Percentiles rank a stretch among this genome's conserved stretches.
Conservation (phyloP, 1,140 invertebrate genomes). For the Venustaconcha ellipsiformis region DNA sequence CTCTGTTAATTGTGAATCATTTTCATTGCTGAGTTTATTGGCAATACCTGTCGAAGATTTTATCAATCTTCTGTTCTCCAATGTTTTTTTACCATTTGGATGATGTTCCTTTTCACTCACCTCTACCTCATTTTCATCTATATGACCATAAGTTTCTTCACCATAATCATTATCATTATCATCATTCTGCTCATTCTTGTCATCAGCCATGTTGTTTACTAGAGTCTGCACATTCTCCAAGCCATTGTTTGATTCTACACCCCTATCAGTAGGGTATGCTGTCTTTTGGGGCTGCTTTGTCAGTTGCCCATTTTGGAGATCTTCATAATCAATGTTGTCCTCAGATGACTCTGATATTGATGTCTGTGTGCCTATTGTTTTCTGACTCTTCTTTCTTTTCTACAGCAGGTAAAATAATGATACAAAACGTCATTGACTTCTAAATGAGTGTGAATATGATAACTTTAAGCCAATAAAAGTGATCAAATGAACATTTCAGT, state of each 20-base stretch:
- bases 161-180: slow-evolving; percentile 10
- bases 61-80: too few species aligned
- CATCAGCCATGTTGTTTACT: slow-evolving; percentile 15
- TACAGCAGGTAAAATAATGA: too few species aligned
- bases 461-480: too few species aligned
- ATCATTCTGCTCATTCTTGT: slow-evolving; percentile 9
- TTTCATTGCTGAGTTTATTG: too few species aligned
- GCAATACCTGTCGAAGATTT: too few species aligned
- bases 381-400: slow-evolving; percentile 12
- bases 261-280: slow-evolving; percentile 1
- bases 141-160: slow-evolving; percentile 3
- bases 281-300: slow-evolving; percentile 5
- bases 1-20: too few species aligned
- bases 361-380: neutral
- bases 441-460: too few species aligned
- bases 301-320: neutral
- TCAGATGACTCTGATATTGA: neutral
- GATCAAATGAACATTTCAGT: too few species aligned
- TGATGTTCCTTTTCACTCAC: neutral
- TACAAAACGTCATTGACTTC: too few species aligned
- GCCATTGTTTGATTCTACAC: slow-evolving; percentile 9
- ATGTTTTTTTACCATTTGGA: neutral
- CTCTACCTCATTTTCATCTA: neutral
- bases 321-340: neutral
- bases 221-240: slow-evolving; percentile 29